These are phyloP conservation scores for Eidolon dupreanum DNA, from an alignment of 2,797 vertebrate species.

Conservation along the genomic window DNA sequence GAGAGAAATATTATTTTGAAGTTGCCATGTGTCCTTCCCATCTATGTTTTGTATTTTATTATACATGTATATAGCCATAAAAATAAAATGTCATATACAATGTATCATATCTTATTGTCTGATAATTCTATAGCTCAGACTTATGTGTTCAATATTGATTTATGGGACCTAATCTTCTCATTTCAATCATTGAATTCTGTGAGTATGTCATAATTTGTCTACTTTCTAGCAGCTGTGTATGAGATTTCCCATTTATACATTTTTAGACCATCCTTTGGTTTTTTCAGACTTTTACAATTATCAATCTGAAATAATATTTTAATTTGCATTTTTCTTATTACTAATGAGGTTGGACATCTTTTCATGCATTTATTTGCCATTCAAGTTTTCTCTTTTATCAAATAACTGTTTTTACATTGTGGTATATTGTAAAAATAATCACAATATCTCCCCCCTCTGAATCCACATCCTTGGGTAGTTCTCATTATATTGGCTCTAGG, in stretches of 20 bases:
- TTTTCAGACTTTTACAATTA: conserved; percentile 21
- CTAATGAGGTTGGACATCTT: not conserved
- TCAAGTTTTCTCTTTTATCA: conserved; percentile 31
- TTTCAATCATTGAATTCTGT: conserved; percentile 11
- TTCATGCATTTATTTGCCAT: not conserved
- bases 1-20: conserved; percentile 34
- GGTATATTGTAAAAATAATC: not conserved
- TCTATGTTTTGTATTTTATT: not conserved
- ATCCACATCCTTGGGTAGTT: not conserved
- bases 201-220: not conserved
- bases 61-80: not conserved
- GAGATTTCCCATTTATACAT: not conserved
- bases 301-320: not conserved
- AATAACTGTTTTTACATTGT: not conserved
- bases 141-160: conserved; percentile 24
- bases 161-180: not conserved
- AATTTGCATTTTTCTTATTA: conserved; percentile 15
- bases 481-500: not conserved
- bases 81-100: not conserved
- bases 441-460: not conserved
- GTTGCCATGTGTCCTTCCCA: not conserved
- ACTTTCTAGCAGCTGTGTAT: not conserved
- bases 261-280: not conserved
- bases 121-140: conserved; percentile 21
- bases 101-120: not conserved